Percentiles rank a stretch among this genome's conserved stretches.
These are phyloP conservation scores for Cottoperca gobio DNA, from an alignment of 2,797 vertebrate genomes.

Conservation along the genomic window DNA sequence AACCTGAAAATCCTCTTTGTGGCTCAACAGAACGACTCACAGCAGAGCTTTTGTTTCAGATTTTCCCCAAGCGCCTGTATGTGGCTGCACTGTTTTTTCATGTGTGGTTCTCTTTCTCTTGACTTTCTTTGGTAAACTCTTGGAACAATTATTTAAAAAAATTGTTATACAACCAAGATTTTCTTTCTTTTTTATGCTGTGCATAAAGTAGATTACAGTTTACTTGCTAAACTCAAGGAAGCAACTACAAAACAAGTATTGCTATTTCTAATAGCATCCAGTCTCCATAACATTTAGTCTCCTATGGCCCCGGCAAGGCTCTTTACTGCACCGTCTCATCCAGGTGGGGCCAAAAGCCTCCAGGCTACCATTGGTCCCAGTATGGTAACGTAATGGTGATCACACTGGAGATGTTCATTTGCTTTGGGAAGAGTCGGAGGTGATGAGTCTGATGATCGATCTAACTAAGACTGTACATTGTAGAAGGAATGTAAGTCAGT, in stretches of 20 bases:
- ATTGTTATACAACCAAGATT: not conserved
- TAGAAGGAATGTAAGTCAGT: not conserved
- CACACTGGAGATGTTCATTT: conserved; percentile 30
- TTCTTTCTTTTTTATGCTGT: not conserved
- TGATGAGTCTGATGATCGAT: not conserved
- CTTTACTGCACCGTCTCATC: not conserved
- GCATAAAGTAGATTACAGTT: not conserved
- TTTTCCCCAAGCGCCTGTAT: too few relatives aligned
- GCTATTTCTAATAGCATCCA: not conserved
- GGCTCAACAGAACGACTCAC: not conserved
- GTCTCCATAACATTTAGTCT: not conserved
- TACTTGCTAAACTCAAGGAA: not conserved
- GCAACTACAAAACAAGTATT: too few relatives aligned
- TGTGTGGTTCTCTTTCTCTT: not conserved
- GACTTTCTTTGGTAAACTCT: not conserved
- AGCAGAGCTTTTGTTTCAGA: not conserved
- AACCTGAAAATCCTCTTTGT: not conserved
- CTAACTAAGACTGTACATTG: not conserved
- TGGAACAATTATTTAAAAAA: not conserved
- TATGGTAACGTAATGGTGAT: conserved; percentile 10
- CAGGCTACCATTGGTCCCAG: not conserved
- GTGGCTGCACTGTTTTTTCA: too few relatives aligned
- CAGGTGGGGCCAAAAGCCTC: not conserved
- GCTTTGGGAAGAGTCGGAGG: not conserved
- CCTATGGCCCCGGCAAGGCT: not conserved